Conservation (phyloP, 2,797 vertebrate genomes). For the Eulemur coronatus region DNA sequence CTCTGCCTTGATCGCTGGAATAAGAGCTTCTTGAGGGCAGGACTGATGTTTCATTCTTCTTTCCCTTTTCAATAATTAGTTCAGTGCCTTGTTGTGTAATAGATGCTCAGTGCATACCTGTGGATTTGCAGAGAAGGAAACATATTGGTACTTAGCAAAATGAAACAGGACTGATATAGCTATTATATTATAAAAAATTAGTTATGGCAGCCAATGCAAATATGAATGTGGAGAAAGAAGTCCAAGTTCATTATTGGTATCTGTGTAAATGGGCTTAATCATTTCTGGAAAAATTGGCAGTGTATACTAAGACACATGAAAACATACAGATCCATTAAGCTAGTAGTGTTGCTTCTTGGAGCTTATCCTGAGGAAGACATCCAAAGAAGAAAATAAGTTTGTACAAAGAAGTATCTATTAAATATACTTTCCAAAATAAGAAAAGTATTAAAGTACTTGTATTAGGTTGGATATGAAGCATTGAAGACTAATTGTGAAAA, state of each 20-base stretch:
- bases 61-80: background rate
- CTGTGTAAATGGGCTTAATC: background rate
- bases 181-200: background rate
- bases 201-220: background rate
- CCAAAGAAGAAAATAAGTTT: slow-evolving; percentile 41
- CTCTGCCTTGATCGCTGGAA: background rate
- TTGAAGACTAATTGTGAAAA: background rate
- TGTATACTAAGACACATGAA: background rate
- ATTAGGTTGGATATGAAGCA: background rate
- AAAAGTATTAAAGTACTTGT: background rate
- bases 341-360: background rate
- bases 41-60: background rate
- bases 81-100: background rate
- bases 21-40: background rate
- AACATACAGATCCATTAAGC: background rate
- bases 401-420: background rate
- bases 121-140: background rate
- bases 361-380: background rate
- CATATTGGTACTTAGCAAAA: background rate
- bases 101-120: background rate
- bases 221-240: background rate
- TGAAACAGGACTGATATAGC: background rate
- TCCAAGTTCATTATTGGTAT: background rate
- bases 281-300: background rate
- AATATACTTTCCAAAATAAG: slow-evolving; percentile 14